phyloP scores from a whole-genome alignment of 2,888 invertebrate species.

The Tillus elongatus region DNA sequence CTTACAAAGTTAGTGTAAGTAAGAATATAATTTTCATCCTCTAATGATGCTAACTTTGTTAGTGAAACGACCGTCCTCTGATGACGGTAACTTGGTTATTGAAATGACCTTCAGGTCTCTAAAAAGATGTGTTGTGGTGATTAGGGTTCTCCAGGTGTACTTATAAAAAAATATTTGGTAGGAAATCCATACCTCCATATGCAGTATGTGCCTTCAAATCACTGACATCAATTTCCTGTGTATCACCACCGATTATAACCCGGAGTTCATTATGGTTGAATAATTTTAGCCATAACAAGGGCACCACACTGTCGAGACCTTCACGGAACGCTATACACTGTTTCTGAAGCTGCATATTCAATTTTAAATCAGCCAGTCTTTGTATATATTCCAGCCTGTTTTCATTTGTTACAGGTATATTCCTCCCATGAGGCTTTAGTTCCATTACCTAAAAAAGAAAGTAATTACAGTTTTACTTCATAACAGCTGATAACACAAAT shows the following conservation, averaged over 20 bases:
- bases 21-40: too few relatives aligned
- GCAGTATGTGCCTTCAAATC: slow-evolving; percentile 82
- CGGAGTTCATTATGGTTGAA: slow-evolving; percentile 92
- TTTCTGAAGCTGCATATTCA: slow-evolving; percentile 80
- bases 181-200: slow-evolving; percentile 71
- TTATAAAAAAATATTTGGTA: too few relatives aligned
- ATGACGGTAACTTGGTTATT: too few relatives aligned
- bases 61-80: too few relatives aligned
- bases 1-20: too few relatives aligned
- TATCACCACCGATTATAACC: slow-evolving; percentile 92
- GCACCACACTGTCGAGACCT: slow-evolving; percentile 84
- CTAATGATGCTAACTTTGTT: too few relatives aligned
- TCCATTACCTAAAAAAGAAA: slow-evolving; percentile 60
- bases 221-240: slow-evolving; percentile 84
- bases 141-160: too few relatives aligned
- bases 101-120: too few relatives aligned
- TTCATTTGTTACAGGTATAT: slow-evolving; percentile 81
- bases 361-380: slow-evolving; percentile 88
- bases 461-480: too few relatives aligned
- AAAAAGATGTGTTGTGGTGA: too few relatives aligned
- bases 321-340: slow-evolving; percentile 84
- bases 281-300: slow-evolving; percentile 87
- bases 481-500: too few relatives aligned
- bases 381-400: slow-evolving; percentile 97
- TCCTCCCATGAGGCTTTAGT: slow-evolving; percentile 80